Evolutionary conservation across 2,888 invertebrate genomes (phyloP).

Genomic region (Drosophila neutralis): DNA sequence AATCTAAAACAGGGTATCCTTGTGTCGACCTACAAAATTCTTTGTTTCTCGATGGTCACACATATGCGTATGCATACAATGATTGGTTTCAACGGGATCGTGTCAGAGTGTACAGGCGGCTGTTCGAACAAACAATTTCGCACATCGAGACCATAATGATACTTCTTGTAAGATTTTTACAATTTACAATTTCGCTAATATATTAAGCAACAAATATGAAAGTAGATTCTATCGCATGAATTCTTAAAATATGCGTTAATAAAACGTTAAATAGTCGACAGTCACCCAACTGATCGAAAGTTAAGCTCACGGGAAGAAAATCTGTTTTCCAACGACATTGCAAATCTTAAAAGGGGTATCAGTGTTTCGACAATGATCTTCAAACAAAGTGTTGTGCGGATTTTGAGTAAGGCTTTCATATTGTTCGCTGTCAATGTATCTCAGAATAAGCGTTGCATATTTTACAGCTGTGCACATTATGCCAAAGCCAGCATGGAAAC

Average conservation of each 20-base stretch:
- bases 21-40: neutral
- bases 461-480: conserved; percentile 59
- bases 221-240: neutral
- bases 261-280: neutral
- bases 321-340: neutral
- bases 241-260: neutral
- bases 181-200: no score
- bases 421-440: conserved; percentile 44
- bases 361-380: neutral
- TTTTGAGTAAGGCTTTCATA: conserved; percentile 18
- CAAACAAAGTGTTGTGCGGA: conserved; percentile 16
- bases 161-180: no score
- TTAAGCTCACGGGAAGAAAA: neutral
- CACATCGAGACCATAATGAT: no score
- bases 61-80: no score
- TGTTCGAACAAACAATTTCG: no score
- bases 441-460: conserved; percentile 54
- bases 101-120: no score
- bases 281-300: neutral
- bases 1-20: neutral
- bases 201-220: neutral
- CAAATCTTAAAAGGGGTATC: neutral
- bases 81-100: no score
- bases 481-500: conserved; percentile 44
- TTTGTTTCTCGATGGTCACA: neutral